Base-by-base conservation (phyloP, 2,888 invertebrate species). In the Xiphydria camelus region DNA sequence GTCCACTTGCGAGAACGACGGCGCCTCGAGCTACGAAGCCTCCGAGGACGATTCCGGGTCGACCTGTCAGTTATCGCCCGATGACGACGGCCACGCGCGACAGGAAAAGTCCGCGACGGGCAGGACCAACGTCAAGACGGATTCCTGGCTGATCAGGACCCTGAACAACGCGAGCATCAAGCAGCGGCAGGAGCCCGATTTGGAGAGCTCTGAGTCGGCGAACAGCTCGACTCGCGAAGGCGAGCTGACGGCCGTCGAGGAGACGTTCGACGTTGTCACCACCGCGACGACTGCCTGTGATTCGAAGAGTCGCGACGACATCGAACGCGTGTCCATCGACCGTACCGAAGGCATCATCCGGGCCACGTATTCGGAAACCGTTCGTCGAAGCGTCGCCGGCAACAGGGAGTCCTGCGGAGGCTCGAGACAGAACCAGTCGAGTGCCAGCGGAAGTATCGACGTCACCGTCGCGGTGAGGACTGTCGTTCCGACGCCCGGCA, bases 291-390 rank as follows among this genome's bases (percentile, higher is more conserved):
- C n/a, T n/a, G n/a, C n/a, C n/a, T n/a, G n/a, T n/a, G n/a, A n/a
- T n/a, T n/a, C n/a, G n/a, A n/a, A n/a, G n/a, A n/a, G n/a, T n/a
- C n/a, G n/a, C n/a, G n/a, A n/a, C n/a, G n/a, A n/a, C n/a, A n/a
- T n/a, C n/a, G n/a, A n/a, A n/a, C n/a, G n/a, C n/a, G n/a, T n/a
- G n/a, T n/a, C n/a, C n/a, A n/a, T n/a, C n/a, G 29, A 29, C 29
- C 6, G 26, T 10, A 26, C 26, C 26, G 26, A 26, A 7, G 26
- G 5, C 14, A 10, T 14, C 5, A 62, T 60, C 4, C 63, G 54
- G 34, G 69, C 70, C n/a, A 70, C 70, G 2, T 70, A 70, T 19
- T 70, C 69, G 7, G 69, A 70, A 39, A 70, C 69, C 0, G 66
- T 70, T 3, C 49, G 70, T 43, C 56, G 68, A 19, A 22, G 22